phyloP scores from a whole-genome alignment of 2,113 vertebrate genomes.

The Pseudopipra pipra region DNA sequence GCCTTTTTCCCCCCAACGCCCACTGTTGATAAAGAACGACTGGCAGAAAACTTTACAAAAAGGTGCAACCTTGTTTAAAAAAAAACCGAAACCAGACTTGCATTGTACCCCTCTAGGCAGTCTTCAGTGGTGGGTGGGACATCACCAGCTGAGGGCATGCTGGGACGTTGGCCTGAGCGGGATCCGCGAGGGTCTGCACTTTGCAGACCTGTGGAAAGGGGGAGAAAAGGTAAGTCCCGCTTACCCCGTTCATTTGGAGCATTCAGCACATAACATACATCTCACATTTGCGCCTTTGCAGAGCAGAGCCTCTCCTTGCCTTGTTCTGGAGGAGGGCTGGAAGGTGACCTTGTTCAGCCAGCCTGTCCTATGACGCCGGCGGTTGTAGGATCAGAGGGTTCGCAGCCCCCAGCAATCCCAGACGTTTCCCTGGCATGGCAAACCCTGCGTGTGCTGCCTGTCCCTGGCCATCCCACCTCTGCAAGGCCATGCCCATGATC shows the following conservation, averaged over 20 bases:
- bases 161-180: constrained; percentile 67
- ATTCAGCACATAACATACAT: constrained; percentile 42
- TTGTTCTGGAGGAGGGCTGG: neutral
- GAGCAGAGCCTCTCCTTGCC: constrained; percentile 29
- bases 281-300: constrained; percentile 31
- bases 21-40: constrained; percentile 12
- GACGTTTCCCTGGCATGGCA: constrained; percentile 6
- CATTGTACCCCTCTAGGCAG: constrained; percentile 63
- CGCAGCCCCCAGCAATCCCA: neutral
- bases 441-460: neutral
- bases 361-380: neutral
- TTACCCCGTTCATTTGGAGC: constrained; percentile 51
- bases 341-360: neutral
- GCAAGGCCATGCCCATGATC: constrained; percentile 45
- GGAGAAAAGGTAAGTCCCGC: constrained; percentile 60
- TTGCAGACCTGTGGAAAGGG: constrained; percentile 64
- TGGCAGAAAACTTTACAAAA: constrained; percentile 35
- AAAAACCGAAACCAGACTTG: constrained; percentile 50
- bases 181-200: constrained; percentile 57
- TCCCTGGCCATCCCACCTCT: constrained; percentile 12
- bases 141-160: constrained; percentile 67
- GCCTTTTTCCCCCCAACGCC: neutral
- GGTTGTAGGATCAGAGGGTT: neutral
- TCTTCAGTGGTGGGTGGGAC: constrained; percentile 71
- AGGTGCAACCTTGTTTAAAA: constrained; percentile 32